Conservation (phyloP, 2,888 invertebrate genomes). For the Tipula vernalis region DNA sequence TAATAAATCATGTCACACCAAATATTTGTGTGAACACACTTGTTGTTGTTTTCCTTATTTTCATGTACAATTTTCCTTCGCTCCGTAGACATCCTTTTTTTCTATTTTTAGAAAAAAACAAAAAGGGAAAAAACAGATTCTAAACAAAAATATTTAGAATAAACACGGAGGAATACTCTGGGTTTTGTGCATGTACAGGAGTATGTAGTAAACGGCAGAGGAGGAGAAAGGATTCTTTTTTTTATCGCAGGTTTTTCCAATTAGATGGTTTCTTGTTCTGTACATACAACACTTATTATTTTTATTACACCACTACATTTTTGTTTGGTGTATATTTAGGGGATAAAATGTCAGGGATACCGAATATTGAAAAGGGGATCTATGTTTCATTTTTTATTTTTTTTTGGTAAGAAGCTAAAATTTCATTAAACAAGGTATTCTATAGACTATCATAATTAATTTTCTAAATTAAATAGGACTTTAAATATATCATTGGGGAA, state of each 20-base stretch:
- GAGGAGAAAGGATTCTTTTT: not conserved
- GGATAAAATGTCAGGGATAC: not conserved
- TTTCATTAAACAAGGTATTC: not conserved
- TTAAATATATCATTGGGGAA: not conserved
- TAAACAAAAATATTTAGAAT: not conserved
- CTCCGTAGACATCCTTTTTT: not conserved
- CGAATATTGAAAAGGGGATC: not conserved
- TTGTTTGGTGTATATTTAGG: not conserved
- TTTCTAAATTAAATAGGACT: not conserved
- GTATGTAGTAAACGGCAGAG: not conserved
- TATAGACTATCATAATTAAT: not conserved
- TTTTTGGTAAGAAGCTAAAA: not conserved
- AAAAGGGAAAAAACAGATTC: not conserved
- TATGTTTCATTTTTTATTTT: not conserved
- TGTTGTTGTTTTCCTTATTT: not conserved
- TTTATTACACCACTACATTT: not conserved
- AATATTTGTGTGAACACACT: slow-evolving; percentile 4
- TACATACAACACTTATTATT: not conserved
- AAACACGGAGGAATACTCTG: not conserved
- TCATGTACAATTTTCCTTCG: not conserved
- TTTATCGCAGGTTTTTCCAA: not conserved
- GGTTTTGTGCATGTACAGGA: not conserved
- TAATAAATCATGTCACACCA: slow-evolving; percentile 4
- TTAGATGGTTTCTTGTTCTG: not conserved
- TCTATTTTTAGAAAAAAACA: not conserved